A percentile compares a stretch with the other conserved stretches of the same genome.
Conservation (phyloP, 2,888 invertebrate species). For the Brachyptera putata region DNA sequence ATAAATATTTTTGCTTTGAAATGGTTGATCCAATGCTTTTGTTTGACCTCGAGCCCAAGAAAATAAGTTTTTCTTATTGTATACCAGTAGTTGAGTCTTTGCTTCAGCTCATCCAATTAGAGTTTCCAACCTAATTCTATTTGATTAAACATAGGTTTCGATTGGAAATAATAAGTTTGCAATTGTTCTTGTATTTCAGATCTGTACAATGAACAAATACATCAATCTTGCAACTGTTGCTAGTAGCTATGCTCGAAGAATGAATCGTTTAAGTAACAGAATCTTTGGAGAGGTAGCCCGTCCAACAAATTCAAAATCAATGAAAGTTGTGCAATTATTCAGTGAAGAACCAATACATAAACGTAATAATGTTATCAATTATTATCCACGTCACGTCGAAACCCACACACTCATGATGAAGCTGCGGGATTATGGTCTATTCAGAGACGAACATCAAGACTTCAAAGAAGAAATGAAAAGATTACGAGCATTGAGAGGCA, state of each 20-base stretch:
- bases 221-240: constrained; percentile 61
- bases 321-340: constrained; percentile 75
- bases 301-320: constrained; percentile 67
- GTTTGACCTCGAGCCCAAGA: too few relatives aligned
- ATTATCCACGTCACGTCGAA: constrained; percentile 83
- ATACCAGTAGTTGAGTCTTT: too few relatives aligned
- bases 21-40: too few relatives aligned
- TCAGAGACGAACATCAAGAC: constrained; percentile 83
- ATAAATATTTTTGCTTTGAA: too few relatives aligned
- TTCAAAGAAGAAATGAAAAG: constrained; percentile 83
- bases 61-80: too few relatives aligned
- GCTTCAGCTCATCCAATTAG: too few relatives aligned
- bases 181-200: too few relatives aligned
- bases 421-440: constrained; percentile 73
- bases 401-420: constrained; percentile 66
- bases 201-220: constrained; percentile 50
- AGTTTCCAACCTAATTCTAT: too few relatives aligned
- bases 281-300: constrained; percentile 86
- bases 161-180: too few relatives aligned
- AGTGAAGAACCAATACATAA: constrained; percentile 70
- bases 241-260: constrained; percentile 77
- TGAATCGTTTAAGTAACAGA: constrained; percentile 79
- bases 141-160: too few relatives aligned
- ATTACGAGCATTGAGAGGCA: constrained; percentile 70
- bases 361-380: constrained; percentile 66